Conservation (phyloP, 1,140 invertebrate genomes). For the Drosophila jambulina region DNA sequence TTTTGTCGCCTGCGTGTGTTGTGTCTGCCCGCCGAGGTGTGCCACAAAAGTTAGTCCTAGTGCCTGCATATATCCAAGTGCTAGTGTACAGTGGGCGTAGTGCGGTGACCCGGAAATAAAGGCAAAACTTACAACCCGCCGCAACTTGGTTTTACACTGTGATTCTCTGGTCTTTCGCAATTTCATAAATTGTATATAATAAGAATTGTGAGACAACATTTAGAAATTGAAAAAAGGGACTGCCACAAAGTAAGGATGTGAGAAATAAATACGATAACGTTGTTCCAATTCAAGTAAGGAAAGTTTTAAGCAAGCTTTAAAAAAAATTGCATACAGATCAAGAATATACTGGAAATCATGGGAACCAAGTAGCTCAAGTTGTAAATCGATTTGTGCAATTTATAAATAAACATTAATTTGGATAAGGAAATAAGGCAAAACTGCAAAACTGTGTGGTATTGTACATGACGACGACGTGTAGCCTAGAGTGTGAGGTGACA, state of each 20-base stretch:
- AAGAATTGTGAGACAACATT: slow-evolving; percentile 57
- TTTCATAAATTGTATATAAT: slow-evolving; percentile 15
- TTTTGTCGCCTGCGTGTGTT: slow-evolving; percentile 38
- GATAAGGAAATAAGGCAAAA: slow-evolving; percentile 40
- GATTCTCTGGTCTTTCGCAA: slow-evolving; percentile 14
- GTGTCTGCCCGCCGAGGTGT: slow-evolving; percentile 58
- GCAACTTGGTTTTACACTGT: slow-evolving; percentile 49
- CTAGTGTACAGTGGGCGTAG: slow-evolving; percentile 19
- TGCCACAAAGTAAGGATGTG: background rate
- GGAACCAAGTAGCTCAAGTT: slow-evolving; percentile 69
- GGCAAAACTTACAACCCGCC: slow-evolving; percentile 50
- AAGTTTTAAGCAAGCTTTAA: slow-evolving; percentile 34
- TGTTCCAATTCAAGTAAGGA: slow-evolving; percentile 32
- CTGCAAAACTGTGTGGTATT: slow-evolving; percentile 8
- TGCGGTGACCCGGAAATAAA: slow-evolving; percentile 40
- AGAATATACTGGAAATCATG: slow-evolving; percentile 28
- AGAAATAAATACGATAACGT: slow-evolving; percentile 1
- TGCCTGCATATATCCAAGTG: slow-evolving; percentile 45
- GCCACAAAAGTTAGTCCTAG: slow-evolving; percentile 64
- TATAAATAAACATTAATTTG: slow-evolving; percentile 33
- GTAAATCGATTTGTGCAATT: slow-evolving; percentile 59
- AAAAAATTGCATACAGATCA: slow-evolving; percentile 46
- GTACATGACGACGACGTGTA: slow-evolving; percentile 28
- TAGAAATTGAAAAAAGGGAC: slow-evolving; percentile 43
- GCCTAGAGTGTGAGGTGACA: slow-evolving; percentile 52